Conservation (phyloP, 1,140 invertebrate species). For the Calephelis virginiensis region DNA sequence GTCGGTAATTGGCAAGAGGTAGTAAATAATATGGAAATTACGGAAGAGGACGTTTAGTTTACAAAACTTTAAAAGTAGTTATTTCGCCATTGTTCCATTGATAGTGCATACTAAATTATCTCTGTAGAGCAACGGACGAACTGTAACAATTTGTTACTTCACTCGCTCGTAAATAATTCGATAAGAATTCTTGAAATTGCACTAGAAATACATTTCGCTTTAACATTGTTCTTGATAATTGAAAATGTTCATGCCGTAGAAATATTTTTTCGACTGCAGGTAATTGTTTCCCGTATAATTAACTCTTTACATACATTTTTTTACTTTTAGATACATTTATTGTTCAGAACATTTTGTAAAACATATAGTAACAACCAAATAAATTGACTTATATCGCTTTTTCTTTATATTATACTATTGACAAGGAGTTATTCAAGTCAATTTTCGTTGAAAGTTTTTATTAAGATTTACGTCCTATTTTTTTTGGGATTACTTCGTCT, state of each 20-base stretch:
- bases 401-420: too few relatives aligned
- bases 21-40: conserved; percentile 20
- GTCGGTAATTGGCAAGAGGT: neutral
- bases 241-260: neutral
- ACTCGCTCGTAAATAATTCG: conserved; percentile 40
- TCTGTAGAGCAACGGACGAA: conserved; percentile 44
- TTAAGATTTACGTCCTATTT: too few relatives aligned
- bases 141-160: conserved; percentile 34
- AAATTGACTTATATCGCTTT: too few relatives aligned
- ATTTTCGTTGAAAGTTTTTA: too few relatives aligned
- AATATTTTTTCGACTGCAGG: too few relatives aligned
- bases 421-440: too few relatives aligned
- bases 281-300: too few relatives aligned
- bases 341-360: too few relatives aligned
- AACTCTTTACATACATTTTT: too few relatives aligned
- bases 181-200: conserved; percentile 8
- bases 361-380: too few relatives aligned
- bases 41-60: conserved; percentile 32
- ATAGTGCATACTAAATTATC: conserved; percentile 40
- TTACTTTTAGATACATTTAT: too few relatives aligned
- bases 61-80: conserved; percentile 25
- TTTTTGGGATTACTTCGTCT: too few relatives aligned
- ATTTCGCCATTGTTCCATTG: conserved; percentile 37
- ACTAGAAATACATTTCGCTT: neutral
- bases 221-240: neutral